Evolutionary conservation across 2,113 vertebrate genomes (phyloP).

Genomic region (Canis aureus): DNA sequence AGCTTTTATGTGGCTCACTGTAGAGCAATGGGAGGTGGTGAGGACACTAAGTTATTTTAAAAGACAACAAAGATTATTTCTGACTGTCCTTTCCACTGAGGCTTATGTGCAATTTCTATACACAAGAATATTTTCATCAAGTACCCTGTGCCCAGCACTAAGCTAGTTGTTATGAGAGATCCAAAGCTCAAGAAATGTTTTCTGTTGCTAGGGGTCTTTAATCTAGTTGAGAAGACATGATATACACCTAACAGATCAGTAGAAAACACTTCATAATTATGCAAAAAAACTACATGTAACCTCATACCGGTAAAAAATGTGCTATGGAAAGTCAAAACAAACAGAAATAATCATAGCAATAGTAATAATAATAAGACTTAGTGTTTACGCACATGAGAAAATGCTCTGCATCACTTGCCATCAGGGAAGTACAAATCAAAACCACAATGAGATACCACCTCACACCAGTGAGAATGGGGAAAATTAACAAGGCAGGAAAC

Average conservation of each 20-base stretch:
- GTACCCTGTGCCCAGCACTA: background rate
- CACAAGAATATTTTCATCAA: background rate
- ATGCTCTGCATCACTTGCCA: too few species aligned
- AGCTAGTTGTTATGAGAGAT: conserved; percentile 2
- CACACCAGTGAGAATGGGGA: too few species aligned
- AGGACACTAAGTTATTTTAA: conserved; percentile 4
- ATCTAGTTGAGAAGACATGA: background rate
- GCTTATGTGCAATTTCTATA: background rate
- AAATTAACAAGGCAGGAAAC: too few species aligned
- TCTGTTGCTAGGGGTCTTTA: background rate
- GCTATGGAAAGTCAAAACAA: background rate
- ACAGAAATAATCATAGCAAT: background rate
- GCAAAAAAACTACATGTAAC: conserved; percentile 14
- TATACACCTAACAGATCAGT: background rate
- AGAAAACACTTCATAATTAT: background rate
- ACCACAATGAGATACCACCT: too few species aligned
- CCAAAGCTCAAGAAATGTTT: background rate
- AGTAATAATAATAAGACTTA: background rate
- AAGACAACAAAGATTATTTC: conserved; percentile 7
- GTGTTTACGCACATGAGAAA: background rate
- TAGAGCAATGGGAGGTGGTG: background rate
- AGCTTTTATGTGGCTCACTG: conserved; percentile 25
- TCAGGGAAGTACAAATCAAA: too few species aligned
- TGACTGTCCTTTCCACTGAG: background rate
- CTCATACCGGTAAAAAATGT: background rate